Evolutionary conservation across 2,113 vertebrate species (phyloP), one percentile per base, ranked within the genome.

Genomic region (Coryphaenoides rupestris): DNA sequence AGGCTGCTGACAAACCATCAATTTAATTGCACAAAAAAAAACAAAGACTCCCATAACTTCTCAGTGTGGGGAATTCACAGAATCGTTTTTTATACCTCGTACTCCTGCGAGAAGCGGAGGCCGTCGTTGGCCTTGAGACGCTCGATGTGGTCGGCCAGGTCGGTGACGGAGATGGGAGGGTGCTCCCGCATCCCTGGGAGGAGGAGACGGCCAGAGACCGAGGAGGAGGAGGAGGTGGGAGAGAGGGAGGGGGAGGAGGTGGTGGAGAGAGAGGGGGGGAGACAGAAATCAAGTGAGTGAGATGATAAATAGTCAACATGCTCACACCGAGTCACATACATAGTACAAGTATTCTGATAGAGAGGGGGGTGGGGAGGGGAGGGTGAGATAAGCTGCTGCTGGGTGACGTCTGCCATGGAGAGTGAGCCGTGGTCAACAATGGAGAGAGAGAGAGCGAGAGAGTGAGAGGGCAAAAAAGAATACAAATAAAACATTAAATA

Each of bases 51-150:
- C n/a, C 6, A 33, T 9, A 33, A 33, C 28, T 33, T 33, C 28
- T 33, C 4, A 33, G 28, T 33, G 5, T 10, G 6, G 1, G 28
- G 7, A 9, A 33, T 33, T 6, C 24, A 6, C 24, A 3, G 3
- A 9, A 9, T 33, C 28, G 12, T 10, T 33, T 33, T 9, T 1
- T 33, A 10, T 73, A 98, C 96, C 95, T 98, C 96, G 0, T 98
- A 98, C 78, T 98, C 96, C 86, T 98, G 96, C 60, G 95, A 97
- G 82, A 98, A 98, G 75, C 93, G 93, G 54, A 98, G 92, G 73
- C 94, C 91, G 0, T 98, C 96, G 0, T 98, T 98, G 88, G 96
- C 95, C 84, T 96, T 98, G 66, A 98, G 92, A 19, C 94, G 88
- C 69, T 98, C 93, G 0, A 98, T 98, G 86, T 95, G 95, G 86